Conservation (phyloP, 2,888 invertebrate genomes). For the Trichopoda pennipes region DNA sequence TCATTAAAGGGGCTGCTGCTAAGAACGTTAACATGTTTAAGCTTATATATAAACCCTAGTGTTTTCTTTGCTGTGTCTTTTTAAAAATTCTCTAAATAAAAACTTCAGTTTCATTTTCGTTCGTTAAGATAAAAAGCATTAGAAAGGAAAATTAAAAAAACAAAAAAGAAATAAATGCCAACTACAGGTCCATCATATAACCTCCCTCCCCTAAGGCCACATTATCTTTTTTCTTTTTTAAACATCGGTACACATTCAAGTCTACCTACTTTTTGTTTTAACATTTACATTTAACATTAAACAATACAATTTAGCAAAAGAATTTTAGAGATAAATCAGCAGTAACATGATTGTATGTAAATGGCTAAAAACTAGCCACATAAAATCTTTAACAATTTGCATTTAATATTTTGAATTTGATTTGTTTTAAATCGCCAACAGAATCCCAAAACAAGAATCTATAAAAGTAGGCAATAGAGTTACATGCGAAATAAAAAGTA, state of each 20-base stretch:
- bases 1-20: slow-evolving; percentile 4
- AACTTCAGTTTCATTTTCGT: neutral
- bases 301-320: neutral
- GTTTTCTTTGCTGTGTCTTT: neutral
- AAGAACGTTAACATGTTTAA: slow-evolving; percentile 11
- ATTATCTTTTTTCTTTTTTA: neutral
- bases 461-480: too few species aligned
- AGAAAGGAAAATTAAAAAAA: neutral
- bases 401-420: too few species aligned
- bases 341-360: too few species aligned
- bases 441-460: too few species aligned
- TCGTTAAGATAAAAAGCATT: neutral
- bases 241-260: neutral
- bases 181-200: neutral
- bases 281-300: slow-evolving; percentile 6
- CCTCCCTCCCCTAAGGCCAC: slow-evolving; percentile 9
- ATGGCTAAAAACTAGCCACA: too few species aligned
- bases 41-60: slow-evolving; percentile 9
- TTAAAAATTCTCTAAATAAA: neutral
- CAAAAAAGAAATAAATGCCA: neutral
- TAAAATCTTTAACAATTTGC: too few species aligned
- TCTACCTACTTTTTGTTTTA: slow-evolving; percentile 14
- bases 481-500: too few species aligned
- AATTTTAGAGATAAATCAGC: slow-evolving; percentile 1
- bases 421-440: too few species aligned